Conservation (phyloP, 1,140 invertebrate genomes). For the Heliothis virescens region DNA sequence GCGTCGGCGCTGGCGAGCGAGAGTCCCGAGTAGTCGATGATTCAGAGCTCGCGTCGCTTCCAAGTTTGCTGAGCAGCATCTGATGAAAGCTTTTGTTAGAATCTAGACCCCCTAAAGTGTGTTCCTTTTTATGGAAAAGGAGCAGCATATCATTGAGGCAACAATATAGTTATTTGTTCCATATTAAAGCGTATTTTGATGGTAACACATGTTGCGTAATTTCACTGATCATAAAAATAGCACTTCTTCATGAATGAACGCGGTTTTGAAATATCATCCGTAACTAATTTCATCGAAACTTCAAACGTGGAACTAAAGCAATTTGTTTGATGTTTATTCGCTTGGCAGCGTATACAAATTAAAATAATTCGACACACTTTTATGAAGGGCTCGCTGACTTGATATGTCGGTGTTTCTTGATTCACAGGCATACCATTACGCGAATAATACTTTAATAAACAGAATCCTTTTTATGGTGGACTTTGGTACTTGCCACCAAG, state of each 20-base stretch:
- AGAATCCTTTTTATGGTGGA: too few relatives aligned
- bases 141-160: too few relatives aligned
- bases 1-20: constrained; percentile 68
- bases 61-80: constrained; percentile 85
- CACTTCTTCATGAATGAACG: constrained; percentile 2
- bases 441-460: too few relatives aligned
- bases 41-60: constrained; percentile 78
- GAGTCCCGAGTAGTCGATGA: constrained; percentile 73
- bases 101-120: background rate
- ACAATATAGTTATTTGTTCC: too few relatives aligned
- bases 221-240: background rate
- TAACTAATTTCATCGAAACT: constrained; percentile 22
- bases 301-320: constrained; percentile 12
- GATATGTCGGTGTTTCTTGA: too few relatives aligned
- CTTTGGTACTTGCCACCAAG: too few relatives aligned
- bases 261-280: background rate
- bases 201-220: background rate
- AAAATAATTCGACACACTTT: background rate
- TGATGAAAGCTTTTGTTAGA: constrained; percentile 43
- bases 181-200: too few relatives aligned
- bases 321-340: constrained; percentile 26
- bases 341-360: constrained; percentile 28
- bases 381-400: too few relatives aligned
- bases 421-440: too few relatives aligned
- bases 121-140: too few relatives aligned